A percentile compares a stretch with the other conserved stretches of the same genome.
phyloP scores from a whole-genome alignment of 2,888 invertebrate species.

The Gibbula magus region DNA sequence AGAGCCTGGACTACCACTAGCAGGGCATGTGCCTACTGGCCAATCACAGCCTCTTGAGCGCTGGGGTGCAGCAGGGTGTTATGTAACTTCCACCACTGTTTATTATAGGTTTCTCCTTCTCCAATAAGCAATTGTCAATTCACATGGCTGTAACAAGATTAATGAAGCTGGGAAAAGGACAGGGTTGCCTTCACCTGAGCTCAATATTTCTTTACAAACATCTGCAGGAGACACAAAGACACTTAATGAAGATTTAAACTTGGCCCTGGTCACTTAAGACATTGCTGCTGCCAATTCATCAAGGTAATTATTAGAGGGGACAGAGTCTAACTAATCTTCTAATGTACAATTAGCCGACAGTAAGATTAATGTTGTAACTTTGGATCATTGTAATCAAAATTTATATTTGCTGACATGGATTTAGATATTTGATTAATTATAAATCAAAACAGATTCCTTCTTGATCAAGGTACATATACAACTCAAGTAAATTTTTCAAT shows the following conservation, averaged over 20 bases:
- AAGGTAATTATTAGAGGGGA: slow-evolving; percentile 3
- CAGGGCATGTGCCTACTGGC: not conserved
- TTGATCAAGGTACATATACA: too few relatives aligned
- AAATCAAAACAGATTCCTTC: too few relatives aligned
- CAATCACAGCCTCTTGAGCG: not conserved
- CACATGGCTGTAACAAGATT: not conserved
- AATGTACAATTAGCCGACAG: not conserved
- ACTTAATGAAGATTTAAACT: slow-evolving; percentile 22
- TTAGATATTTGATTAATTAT: too few relatives aligned
- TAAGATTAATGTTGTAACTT: not conserved
- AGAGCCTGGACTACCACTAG: not conserved
- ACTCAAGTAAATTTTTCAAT: too few relatives aligned
- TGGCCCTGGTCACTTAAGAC: slow-evolving; percentile 4
- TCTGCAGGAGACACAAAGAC: slow-evolving; percentile 12
- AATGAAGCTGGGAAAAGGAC: not conserved
- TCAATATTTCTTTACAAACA: slow-evolving; percentile 1
- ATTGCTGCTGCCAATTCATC: slow-evolving; percentile 2
- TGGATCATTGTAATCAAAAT: too few relatives aligned
- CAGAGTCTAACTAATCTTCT: not conserved
- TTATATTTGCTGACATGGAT: too few relatives aligned
- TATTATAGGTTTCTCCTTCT: not conserved
- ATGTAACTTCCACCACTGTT: not conserved
- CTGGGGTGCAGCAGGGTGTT: not conserved
- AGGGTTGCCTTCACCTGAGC: slow-evolving; percentile 7
- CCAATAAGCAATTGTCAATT: slow-evolving; percentile 20